Evolutionary conservation across 2,797 vertebrate species (phyloP), one percentile per base, ranked within the genome.

Genomic region (Lagodon rhomboides): DNA sequence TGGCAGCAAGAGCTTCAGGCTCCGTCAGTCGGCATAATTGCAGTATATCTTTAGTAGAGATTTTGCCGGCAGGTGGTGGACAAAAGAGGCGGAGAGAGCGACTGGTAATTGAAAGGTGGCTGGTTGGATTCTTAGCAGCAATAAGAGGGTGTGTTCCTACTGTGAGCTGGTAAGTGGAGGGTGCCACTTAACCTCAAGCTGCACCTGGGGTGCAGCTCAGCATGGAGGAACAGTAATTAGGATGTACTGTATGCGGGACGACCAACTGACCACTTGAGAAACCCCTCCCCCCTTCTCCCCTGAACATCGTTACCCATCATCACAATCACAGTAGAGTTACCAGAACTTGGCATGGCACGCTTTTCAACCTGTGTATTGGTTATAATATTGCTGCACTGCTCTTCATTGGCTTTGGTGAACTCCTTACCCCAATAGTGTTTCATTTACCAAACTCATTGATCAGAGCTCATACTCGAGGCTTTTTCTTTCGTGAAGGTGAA

Each of bases 11-110:
- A 51, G 78, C 53, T 17, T 56, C 27, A 60, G 59, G 68, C 11
- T 83, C 68, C 82, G 56, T 77, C 75, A 76, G 64, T 62, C 68
- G 68, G 43, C 68, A 80, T 91, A 89, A 92, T 82, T 86, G 86
- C 55, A 62, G 62, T 66, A 68, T 75, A 82, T 88, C 86, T 79
- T 84, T 71, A 69, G 27, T 3, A 0, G 43, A 65, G 49, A 59
- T 54, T 8, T 30, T 46, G 62, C 22, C 12, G 16, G 75, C 60
- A 72, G 51, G 71, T 68, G 73, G 63, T 65, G 78, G 76, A 86
- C 63, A 74, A 71, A 71, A 51, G 50, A 75, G 22, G 49, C 17
- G 51, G 11, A 54, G 66, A 70, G 68, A 59, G 34, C 1, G 6
- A 13, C 22, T 1, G 38, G 49, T 72, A 72, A 75, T 70, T 83